phyloP scores from a whole-genome alignment of 2,888 invertebrate genomes.

The Caradrina kadenii region DNA sequence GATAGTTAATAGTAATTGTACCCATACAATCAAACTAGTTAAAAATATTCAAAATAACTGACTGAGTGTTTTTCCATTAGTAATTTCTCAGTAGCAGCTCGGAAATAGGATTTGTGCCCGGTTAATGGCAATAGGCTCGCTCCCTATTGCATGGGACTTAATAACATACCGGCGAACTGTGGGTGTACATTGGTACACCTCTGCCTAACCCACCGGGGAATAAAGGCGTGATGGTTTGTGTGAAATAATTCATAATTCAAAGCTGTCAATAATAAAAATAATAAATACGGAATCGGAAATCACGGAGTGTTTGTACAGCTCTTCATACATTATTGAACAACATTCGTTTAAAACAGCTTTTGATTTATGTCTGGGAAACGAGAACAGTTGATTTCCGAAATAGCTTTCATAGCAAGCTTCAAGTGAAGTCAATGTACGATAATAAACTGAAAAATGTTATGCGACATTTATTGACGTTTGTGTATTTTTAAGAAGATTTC shows the following conservation, averaged over 20 bases:
- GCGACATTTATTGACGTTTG: not conserved
- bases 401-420: constrained; percentile 32
- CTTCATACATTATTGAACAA: constrained; percentile 59
- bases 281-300: constrained; percentile 50
- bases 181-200: too few relatives aligned
- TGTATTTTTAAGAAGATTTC: too few relatives aligned
- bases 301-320: constrained; percentile 37
- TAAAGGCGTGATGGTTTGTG: too few relatives aligned
- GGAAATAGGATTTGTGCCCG: too few relatives aligned
- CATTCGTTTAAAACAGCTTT: constrained; percentile 53
- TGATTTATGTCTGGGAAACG: constrained; percentile 46
- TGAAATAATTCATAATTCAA: constrained; percentile 27
- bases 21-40: not conserved
- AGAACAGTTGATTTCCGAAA: constrained; percentile 40
- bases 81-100: too few relatives aligned
- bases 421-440: constrained; percentile 7
- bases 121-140: too few relatives aligned
- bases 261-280: constrained; percentile 49
- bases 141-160: too few relatives aligned
- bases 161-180: too few relatives aligned
- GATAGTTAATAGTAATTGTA: not conserved
- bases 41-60: too few relatives aligned
- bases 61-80: too few relatives aligned
- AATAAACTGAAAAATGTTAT: not conserved
- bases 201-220: too few relatives aligned